Conservation (phyloP, 2,797 vertebrate genomes). For the Crocidura indochinensis region DNA sequence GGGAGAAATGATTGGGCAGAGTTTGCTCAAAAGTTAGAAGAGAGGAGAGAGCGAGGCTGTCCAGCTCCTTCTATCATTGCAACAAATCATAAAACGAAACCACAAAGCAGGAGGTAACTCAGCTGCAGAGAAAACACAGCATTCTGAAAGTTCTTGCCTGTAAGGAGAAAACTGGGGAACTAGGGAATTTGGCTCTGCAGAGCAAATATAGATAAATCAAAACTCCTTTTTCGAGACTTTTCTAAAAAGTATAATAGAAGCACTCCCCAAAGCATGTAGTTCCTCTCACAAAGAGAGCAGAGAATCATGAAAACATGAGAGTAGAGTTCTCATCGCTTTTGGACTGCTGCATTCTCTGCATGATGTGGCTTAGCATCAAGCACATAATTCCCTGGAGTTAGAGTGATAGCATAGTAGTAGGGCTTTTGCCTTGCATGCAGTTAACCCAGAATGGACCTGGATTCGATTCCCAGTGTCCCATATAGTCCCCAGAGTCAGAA, state of each 20-base stretch:
- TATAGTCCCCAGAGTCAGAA: too few relatives aligned
- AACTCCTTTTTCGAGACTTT: background rate
- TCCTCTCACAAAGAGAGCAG: background rate
- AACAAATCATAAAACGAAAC: background rate
- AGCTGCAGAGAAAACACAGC: background rate
- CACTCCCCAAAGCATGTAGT: background rate
- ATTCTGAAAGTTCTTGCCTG: background rate
- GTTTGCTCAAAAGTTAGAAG: conserved; percentile 52
- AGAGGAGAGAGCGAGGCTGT: background rate
- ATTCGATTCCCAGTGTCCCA: too few relatives aligned
- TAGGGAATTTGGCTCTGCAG: background rate
- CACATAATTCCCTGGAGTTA: background rate
- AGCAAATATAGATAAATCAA: background rate
- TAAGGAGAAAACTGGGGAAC: background rate
- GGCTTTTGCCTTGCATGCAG: too few relatives aligned
- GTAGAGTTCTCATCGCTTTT: background rate
- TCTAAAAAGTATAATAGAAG: background rate
- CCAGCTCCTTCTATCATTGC: conserved; percentile 1
- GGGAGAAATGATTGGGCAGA: background rate
- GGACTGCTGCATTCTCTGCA: background rate
- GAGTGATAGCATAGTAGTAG: too few relatives aligned
- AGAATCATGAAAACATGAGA: background rate
- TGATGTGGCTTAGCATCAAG: background rate
- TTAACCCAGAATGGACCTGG: too few relatives aligned
- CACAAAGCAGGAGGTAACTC: background rate